Conservation (phyloP, 1,140 invertebrate species). For the Psix sp. region DNA sequence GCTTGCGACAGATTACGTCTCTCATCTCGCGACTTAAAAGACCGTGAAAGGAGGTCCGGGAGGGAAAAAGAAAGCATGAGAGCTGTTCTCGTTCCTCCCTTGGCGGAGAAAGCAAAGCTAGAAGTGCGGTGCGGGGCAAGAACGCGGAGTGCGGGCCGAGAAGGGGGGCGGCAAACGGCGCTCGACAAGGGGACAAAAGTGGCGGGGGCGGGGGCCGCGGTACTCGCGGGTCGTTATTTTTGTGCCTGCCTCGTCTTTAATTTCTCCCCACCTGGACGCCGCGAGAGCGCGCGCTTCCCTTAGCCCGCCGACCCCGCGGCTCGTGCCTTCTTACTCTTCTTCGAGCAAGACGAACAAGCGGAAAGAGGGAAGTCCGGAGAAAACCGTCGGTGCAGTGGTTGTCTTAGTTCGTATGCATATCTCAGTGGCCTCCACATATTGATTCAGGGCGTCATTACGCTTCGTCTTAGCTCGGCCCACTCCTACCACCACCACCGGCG, state of each 20-base stretch:
- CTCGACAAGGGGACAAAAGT: constrained; percentile 39
- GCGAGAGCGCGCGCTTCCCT: constrained; percentile 26
- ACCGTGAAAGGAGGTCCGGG: constrained; percentile 48
- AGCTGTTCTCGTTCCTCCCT: constrained; percentile 16
- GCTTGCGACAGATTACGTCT: constrained; percentile 45
- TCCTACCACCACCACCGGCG: constrained; percentile 64
- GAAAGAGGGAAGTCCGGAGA: constrained; percentile 59
- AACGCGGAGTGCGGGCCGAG: constrained; percentile 6
- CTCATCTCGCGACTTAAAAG: constrained; percentile 60
- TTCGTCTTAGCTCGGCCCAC: constrained; percentile 73
- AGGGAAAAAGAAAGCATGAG: constrained; percentile 27
- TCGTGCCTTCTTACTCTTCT: constrained; percentile 48
- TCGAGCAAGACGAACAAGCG: constrained; percentile 54
- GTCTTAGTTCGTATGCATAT: constrained; percentile 75
- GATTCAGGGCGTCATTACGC: constrained; percentile 75
- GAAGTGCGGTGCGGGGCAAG: constrained; percentile 56
- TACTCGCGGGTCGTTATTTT: constrained; percentile 76
- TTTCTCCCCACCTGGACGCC: constrained; percentile 60
- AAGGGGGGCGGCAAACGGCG: constrained; percentile 17
- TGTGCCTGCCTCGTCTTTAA: constrained; percentile 78
- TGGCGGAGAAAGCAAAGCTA: constrained; percentile 26
- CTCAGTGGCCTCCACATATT: constrained; percentile 74
- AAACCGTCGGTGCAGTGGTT: constrained; percentile 67
- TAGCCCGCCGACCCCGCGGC: constrained; percentile 29
- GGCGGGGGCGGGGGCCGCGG: constrained; percentile 53